A percentile compares a stretch with the other conserved stretches of the same genome.
Evolutionary conservation across 2,113 vertebrate species (phyloP).

Genomic region (Forbesichthys papilliferus): DNA sequence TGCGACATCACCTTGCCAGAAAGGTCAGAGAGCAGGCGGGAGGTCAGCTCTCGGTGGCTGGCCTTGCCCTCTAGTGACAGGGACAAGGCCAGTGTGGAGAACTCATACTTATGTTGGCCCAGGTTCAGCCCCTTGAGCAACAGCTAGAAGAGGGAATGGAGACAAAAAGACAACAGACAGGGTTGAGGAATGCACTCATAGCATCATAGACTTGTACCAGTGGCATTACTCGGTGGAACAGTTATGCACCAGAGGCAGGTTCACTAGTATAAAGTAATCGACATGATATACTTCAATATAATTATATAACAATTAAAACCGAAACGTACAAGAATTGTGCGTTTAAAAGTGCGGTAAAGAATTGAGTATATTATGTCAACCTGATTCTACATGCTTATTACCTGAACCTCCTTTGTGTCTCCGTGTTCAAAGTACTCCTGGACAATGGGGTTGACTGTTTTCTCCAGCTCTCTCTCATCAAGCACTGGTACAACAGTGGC

Average conservation of each 20-base stretch:
- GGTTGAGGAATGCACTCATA: not conserved
- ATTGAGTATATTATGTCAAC: too few species aligned
- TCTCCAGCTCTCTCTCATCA: slow-evolving; percentile 81
- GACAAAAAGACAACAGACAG: not conserved
- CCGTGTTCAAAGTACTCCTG: slow-evolving; percentile 88
- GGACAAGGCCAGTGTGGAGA: slow-evolving; percentile 82
- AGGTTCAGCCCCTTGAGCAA: slow-evolving; percentile 83
- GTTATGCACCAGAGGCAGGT: too few species aligned
- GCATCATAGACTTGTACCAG: not conserved
- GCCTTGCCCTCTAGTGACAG: slow-evolving; percentile 87
- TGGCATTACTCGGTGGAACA: too few species aligned
- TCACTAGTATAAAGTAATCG: too few species aligned
- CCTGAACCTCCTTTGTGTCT: slow-evolving; percentile 85
- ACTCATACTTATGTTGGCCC: slow-evolving; percentile 74
- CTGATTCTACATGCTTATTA: slow-evolving; percentile 39
- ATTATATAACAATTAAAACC: too few species aligned
- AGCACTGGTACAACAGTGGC: slow-evolving; percentile 84
- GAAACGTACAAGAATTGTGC: too few species aligned
- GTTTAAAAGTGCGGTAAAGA: too few species aligned
- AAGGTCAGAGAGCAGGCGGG: slow-evolving; percentile 83
- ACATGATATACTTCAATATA: too few species aligned
- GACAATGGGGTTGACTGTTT: slow-evolving; percentile 85
- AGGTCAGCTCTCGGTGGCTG: slow-evolving; percentile 87
- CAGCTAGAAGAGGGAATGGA: slow-evolving; percentile 61
- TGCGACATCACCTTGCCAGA: slow-evolving; percentile 75